Conservation (phyloP, 2,113 vertebrate genomes). For the Micromys minutus region DNA sequence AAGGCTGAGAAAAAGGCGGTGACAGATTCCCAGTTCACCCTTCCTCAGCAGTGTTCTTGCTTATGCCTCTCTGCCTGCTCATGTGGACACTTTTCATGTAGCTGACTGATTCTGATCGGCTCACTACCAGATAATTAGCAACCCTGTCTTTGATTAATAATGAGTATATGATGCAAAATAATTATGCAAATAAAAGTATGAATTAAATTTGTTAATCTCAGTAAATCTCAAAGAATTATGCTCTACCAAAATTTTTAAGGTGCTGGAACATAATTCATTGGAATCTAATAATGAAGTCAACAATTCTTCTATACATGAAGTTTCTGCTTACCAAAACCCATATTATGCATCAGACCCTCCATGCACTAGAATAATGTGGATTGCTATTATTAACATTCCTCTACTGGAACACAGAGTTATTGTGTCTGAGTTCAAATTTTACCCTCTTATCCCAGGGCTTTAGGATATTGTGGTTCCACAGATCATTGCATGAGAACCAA, state of each 20-base stretch:
- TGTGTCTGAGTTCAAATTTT: neutral
- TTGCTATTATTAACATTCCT: neutral
- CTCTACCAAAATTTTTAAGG: neutral
- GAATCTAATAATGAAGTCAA: neutral
- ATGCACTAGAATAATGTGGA: neutral
- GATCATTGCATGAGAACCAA: neutral
- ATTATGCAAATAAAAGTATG: neutral
- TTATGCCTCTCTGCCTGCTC: neutral
- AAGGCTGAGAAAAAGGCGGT: neutral
- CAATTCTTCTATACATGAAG: neutral
- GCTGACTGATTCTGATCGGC: neutral
- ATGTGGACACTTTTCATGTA: neutral
- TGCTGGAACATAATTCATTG: neutral
- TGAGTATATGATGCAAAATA: neutral
- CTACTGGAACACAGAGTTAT: neutral
- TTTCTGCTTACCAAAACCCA: neutral
- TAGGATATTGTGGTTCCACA: neutral
- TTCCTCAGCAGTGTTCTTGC: neutral
- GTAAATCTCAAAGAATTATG: neutral
- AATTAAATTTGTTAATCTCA: neutral
- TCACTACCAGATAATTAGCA: neutral
- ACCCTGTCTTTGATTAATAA: neutral
- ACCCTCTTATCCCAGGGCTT: neutral
- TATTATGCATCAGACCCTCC: neutral
- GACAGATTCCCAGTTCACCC: neutral